Base-by-base conservation (phyloP, 2,888 invertebrate species). In the Pinctada fucata region DNA sequence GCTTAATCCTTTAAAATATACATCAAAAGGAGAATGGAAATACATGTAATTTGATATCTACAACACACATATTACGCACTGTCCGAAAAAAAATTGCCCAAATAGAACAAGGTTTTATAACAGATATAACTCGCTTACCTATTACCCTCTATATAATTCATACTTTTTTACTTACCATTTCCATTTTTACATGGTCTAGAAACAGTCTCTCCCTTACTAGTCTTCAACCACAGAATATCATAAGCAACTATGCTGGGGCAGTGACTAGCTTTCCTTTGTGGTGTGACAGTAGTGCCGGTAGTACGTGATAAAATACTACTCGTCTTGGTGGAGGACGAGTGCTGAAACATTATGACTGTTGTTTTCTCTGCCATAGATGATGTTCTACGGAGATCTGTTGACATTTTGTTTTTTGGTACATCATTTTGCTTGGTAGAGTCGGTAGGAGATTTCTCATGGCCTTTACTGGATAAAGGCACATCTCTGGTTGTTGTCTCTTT, bases 221-320 rank as follows among this genome's bases (percentile, higher is more conserved):
- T 75, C 48, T 73, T 72, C 2, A 82, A 82, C 87, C 87, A 89
- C 51, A 65, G 71, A 73, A 85, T 79, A n/a, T 80, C 82, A 50
- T 84, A 80, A 2, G 84, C 85, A 10, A 69, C 72, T 16, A 84
- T 79, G 2, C 75, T 72, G 1, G 86, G 84, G 72, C 89, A 89
- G 10, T 69, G 78, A 4, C 45, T 79, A 31, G 31, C 31, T 50
- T 78, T 81, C 65, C 64, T 49, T 66, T 82, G 82, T 8, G 79
- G 72, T 6, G 68, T 70, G 16, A 63, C 49, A 45, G 58, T 1
- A 13, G 68, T 13, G 5, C 52, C 8, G 2, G 52, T 1, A 58
- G 58, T 10, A 10, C 10, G 58, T 1, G n/a, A 10, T 58, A 10
- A 10, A 58, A 58, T 58, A 16, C 31, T 66, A 13, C 13, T 66